Base-by-base conservation (phyloP, 2,797 vertebrate genomes). In the Anguilla obscura region DNA sequence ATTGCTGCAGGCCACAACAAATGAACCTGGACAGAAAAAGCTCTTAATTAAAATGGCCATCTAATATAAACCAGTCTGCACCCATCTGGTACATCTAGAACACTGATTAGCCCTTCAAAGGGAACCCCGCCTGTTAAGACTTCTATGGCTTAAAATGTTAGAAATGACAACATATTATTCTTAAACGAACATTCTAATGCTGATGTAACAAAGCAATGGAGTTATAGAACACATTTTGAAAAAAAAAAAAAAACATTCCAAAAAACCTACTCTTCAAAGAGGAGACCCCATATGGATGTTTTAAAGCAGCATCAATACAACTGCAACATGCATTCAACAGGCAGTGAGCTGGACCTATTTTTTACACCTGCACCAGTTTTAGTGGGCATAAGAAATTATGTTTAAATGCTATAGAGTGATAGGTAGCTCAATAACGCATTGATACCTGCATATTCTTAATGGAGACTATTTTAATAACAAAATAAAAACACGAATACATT, bases 401-500 rank as follows among this genome's bases (percentile, higher is more conserved):
- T 9, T 5, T 9, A 69, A 69, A 69, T 27, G 63, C 7, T 45
- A 4, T 69, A 27, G 63, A 27, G 63, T 10, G 27, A 69, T 24
- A 69, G 63, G 24, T 69, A 27, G 27, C n/a, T 9, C 24, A 69
- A 27, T 69, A n/a, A 6, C 63, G 30, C 24, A 27, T 69, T 7
- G 6, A 69, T 69, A 24, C 24, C n/a, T 5, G 27, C 5, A n/a
- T n/a, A 7, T 33, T 66, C 91, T 93, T 93, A 92, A 93, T 94
- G 93, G 85, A 90, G 85, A 90, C 92, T 82, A 91, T 90, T 89
- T 87, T 92, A 87, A 84, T 93, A 92, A 93, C 90, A 45, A 45
- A 93, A 93, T 93, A 91, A 91, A 93, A 92, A 94, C 91, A 91
- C 88, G 89, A 93, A 90, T 91, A 92, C 90, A 92, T 91, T 90